Evolutionary conservation across 2,113 vertebrate genomes (phyloP), one percentile per base, ranked within the genome.

Genomic region (Pelvicachromis taeniatus): DNA sequence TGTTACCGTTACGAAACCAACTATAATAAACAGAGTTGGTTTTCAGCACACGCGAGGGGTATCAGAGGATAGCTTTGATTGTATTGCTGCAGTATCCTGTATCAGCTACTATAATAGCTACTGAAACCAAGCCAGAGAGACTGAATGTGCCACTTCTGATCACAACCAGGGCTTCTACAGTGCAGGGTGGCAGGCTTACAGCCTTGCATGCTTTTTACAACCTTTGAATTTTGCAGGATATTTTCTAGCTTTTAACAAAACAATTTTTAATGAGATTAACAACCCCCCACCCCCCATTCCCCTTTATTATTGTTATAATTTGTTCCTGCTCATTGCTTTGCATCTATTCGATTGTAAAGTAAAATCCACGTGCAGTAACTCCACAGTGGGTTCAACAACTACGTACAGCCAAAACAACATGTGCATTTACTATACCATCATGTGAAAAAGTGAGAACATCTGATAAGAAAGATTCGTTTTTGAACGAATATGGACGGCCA

Each of bases 181-280:
- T 84, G 88, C 92, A 92, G 90, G 82, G 89, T 78, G 87, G 82
- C 84, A 84, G 86, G 80, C 81, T 12, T 50, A 80, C 55, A 77
- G 87, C 87, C 91, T 87, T 21, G 91, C 89, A 92, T 92, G 90
- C 89, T 93, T 93, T 94, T 92, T 91, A 90, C 82, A 80, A 87
- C 80, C 59, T 77, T 63, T 17, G n/a, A 42, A 87, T 85, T 92
- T 91, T 81, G 85, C 85, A 85, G 80, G 70, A 89, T 35, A 79
- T 89, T 94, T 93, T 93, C 45, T 92, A 94, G 87, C 90, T 92
- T 94, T 94, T 92, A 17, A 56, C 42, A 33, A 81, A 73, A 73
- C n/a, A 50, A 29, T 88, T 92, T 93, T 84, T 81, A 87, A 93
- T 81, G 31, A 85, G 5, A 79, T 56, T 16, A 4, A 79, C 26